Conservation (phyloP, 2,888 invertebrate species). For the Palloptera scutellata region DNA sequence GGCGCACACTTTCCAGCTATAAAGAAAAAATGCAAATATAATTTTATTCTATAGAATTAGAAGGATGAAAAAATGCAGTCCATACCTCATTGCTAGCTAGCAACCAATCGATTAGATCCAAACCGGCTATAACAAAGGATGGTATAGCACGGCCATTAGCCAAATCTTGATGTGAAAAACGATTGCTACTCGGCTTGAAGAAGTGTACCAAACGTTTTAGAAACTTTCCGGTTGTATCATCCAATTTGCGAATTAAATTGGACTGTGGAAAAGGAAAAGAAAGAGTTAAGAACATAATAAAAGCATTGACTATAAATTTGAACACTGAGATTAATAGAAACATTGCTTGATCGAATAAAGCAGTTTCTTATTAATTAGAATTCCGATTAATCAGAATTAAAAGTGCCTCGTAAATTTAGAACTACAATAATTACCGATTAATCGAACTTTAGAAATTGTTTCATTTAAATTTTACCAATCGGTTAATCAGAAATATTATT, state of each 20-base stretch:
- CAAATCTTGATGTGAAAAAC: conserved; percentile 85
- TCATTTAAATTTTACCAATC: too few relatives aligned
- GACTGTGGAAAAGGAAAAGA: conserved; percentile 44
- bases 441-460: too few relatives aligned
- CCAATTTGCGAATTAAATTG: conserved; percentile 69
- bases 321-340: too few relatives aligned
- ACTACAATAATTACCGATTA: too few relatives aligned
- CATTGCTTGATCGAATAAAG: too few relatives aligned
- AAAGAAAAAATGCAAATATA: conserved; percentile 24
- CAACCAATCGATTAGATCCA: conserved; percentile 63
- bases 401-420: too few relatives aligned
- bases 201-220: conserved; percentile 82
- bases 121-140: conserved; percentile 59
- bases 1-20: conserved; percentile 73
- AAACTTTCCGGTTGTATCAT: conserved; percentile 74
- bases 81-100: conserved; percentile 56
- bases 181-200: conserved; percentile 86
- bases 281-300: too few relatives aligned
- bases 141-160: conserved; percentile 62
- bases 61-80: background rate
- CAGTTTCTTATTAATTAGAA: too few relatives aligned
- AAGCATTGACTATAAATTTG: too few relatives aligned
- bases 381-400: too few relatives aligned
- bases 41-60: background rate
- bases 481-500: too few relatives aligned